A percentile compares a stretch with the other conserved stretches of the same genome.
Conservation (phyloP, 2,797 vertebrate genomes). For the Eulemur rubriventer region DNA sequence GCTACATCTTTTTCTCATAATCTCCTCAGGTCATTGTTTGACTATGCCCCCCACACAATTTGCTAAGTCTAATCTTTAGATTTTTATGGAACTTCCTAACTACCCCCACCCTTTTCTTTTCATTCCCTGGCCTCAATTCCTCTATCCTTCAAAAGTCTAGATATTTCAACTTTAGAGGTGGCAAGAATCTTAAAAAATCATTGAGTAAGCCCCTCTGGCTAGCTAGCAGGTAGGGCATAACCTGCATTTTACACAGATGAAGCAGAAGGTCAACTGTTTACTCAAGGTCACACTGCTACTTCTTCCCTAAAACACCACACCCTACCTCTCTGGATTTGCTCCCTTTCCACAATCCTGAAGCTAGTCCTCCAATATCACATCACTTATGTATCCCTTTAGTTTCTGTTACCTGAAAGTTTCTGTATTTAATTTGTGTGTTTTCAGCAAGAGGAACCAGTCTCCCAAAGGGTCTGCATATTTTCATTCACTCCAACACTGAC, state of each 20-base stretch:
- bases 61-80: neutral
- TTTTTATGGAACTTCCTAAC: neutral
- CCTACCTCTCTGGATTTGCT: neutral
- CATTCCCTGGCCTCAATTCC: neutral
- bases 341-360: neutral
- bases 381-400: neutral
- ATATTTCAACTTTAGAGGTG: neutral
- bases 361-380: neutral
- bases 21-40: neutral
- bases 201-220: neutral
- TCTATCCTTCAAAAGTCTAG: neutral
- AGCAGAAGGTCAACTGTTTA: neutral
- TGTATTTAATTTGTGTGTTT: neutral
- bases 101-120: neutral
- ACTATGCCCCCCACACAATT: neutral
- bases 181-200: constrained; percentile 17
- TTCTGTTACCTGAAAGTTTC: neutral
- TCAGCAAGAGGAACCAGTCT: neutral
- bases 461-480: neutral
- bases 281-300: neutral
- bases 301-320: neutral
- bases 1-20: neutral
- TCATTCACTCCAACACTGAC: neutral
- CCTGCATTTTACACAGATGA: neutral
- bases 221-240: neutral